A percentile compares a stretch with the other conserved stretches of the same genome.
Conservation (phyloP, 1,140 invertebrate genomes). For the Metopolophium dirhodum region DNA sequence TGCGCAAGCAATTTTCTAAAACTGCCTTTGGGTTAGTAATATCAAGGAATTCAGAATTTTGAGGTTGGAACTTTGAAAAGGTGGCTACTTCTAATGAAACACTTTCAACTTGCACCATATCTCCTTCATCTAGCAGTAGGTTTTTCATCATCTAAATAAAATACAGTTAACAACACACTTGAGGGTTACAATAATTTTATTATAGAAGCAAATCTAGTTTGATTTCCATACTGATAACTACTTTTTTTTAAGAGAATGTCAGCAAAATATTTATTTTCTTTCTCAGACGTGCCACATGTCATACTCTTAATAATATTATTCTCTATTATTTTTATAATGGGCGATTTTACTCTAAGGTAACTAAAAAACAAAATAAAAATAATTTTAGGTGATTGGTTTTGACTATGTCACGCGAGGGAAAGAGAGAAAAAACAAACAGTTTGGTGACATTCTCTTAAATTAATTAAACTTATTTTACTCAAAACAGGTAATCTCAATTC, state of each 20-base stretch:
- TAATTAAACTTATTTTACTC: no score
- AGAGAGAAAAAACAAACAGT: no score
- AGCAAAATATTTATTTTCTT: no score
- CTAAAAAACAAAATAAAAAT: no score
- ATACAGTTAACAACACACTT: conserved; percentile 59
- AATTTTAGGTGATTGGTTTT: no score
- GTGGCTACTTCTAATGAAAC: conserved; percentile 92
- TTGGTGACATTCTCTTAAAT: no score
- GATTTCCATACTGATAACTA: neutral
- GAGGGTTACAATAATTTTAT: neutral
- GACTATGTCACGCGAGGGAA: no score
- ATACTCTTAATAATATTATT: no score
- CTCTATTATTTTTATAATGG: no score
- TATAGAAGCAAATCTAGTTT: neutral
- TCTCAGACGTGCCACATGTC: no score
- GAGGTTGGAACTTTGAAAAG: conserved; percentile 97
- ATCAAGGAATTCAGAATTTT: conserved; percentile 94
- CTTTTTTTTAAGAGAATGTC: no score
- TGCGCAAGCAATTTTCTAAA: conserved; percentile 94
- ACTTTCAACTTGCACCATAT: conserved; percentile 89
- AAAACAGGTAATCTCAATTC: neutral
- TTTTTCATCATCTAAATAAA: conserved; percentile 94
- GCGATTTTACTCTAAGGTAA: no score
- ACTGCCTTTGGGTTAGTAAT: conserved; percentile 98
- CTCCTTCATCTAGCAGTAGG: conserved; percentile 89